These are phyloP conservation scores for Sarcophaga peregrina DNA, from an alignment of 1,140 invertebrate genomes.

Conservation along the genomic window DNA sequence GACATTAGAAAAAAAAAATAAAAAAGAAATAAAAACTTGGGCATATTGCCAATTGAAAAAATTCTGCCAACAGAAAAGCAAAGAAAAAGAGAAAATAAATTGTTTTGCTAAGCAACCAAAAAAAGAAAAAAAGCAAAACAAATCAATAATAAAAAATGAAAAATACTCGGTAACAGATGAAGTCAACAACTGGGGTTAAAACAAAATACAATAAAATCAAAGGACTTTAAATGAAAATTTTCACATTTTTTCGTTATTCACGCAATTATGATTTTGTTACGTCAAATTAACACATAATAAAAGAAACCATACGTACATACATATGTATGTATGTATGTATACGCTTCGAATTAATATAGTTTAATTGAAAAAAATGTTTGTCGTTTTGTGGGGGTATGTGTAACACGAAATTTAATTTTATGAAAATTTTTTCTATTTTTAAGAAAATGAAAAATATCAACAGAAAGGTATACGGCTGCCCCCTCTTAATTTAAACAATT, in stretches of 20 bases:
- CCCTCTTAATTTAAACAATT: neutral
- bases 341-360: neutral
- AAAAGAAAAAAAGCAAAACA: neutral
- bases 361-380: neutral
- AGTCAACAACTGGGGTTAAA: constrained; percentile 1
- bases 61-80: neutral
- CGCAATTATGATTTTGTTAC: neutral
- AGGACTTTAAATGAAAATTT: neutral
- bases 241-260: neutral
- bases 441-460: neutral
- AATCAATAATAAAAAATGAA: neutral
- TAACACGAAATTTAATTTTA: neutral
- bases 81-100: too few species aligned
- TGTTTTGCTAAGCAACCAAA: neutral
- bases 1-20: neutral
- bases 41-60: neutral
- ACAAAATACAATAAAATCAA: neutral
- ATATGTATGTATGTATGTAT: too few species aligned
- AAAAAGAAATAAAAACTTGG: neutral
- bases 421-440: neutral
- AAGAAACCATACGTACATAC: neutral
- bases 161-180: neutral
- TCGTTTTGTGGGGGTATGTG: neutral
- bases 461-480: neutral
- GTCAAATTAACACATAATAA: neutral